Evolutionary conservation across 2,888 invertebrate genomes (phyloP).

Genomic region (Tinea pellionella): DNA sequence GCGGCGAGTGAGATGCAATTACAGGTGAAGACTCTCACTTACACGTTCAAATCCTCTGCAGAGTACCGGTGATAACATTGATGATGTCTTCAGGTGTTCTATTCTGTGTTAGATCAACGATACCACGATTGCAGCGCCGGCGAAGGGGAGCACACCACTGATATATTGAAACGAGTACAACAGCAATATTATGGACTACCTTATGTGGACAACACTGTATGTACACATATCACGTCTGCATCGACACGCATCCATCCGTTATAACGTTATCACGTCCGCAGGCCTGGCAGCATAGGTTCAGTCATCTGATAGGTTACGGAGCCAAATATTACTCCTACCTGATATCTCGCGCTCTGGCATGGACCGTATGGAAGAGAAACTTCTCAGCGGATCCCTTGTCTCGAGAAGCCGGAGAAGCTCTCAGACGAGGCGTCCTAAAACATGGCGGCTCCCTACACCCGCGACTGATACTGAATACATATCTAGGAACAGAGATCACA

Average conservation of each 20-base stretch:
- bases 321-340: constrained; percentile 99
- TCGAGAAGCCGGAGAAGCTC: constrained; percentile 81
- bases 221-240: no score
- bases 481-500: constrained; percentile 80
- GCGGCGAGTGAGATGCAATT: constrained; percentile 89
- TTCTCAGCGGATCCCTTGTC: constrained; percentile 84
- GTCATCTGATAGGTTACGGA: constrained; percentile 97
- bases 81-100: constrained; percentile 74
- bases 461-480: constrained; percentile 78
- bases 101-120: constrained; percentile 90
- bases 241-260: no score
- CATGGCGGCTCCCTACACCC: constrained; percentile 92
- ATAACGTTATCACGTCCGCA: no score
- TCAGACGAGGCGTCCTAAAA: constrained; percentile 80
- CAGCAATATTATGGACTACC: constrained; percentile 87
- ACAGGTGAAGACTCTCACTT: constrained; percentile 64
- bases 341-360: constrained; percentile 92
- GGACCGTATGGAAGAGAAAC: constrained; percentile 91
- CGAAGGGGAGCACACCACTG: constrained; percentile 71
- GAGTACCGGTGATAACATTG: no score
- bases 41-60: no score
- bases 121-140: constrained; percentile 79
- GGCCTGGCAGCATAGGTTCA: constrained; percentile 96
- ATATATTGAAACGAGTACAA: constrained; percentile 81
- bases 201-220: constrained; percentile 86